A percentile compares a stretch with the other conserved stretches of the same genome.
These are phyloP conservation scores for Apodemia hepburni DNA, from an alignment of 2,888 invertebrate species.

Conservation along the genomic window DNA sequence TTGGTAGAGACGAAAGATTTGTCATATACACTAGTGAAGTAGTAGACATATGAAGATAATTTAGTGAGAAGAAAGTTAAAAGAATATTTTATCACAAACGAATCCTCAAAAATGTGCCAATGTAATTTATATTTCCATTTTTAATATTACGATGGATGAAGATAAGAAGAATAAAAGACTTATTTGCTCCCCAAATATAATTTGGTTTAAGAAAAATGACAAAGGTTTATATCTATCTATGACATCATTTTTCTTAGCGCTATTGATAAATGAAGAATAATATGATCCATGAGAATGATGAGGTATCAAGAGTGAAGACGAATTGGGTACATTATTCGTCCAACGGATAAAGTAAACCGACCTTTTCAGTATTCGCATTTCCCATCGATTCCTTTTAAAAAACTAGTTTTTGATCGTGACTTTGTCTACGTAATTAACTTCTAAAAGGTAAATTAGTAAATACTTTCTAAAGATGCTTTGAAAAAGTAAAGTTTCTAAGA, in stretches of 20 bases:
- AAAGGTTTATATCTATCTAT: conserved; percentile 15
- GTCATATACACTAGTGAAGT: too few species aligned
- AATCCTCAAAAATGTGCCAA: not conserved
- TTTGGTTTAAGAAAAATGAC: conserved; percentile 12
- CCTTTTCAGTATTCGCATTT: conserved; percentile 5
- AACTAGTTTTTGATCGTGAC: not conserved
- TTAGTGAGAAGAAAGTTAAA: too few species aligned
- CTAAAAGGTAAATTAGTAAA: not conserved
- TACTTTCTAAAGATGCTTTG: too few species aligned
- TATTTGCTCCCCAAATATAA: conserved; percentile 7
- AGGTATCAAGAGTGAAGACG: conserved; percentile 51
- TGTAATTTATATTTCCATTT: not conserved
- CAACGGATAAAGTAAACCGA: conserved; percentile 52
- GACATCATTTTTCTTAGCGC: conserved; percentile 38
- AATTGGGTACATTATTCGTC: conserved; percentile 60
- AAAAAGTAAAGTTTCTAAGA: too few species aligned
- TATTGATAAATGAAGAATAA: conserved; percentile 56
- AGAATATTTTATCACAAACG: too few species aligned
- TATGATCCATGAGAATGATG: conserved; percentile 52
- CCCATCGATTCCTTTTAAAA: not conserved
- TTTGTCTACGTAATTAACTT: not conserved
- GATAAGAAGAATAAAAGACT: conserved; percentile 2
- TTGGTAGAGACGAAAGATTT: too few species aligned
- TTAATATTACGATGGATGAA: not conserved
- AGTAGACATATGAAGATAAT: too few species aligned